These are phyloP conservation scores for Cryptoblepharus egeriae DNA, from an alignment of 2,797 vertebrate species.

Conservation along the genomic window DNA sequence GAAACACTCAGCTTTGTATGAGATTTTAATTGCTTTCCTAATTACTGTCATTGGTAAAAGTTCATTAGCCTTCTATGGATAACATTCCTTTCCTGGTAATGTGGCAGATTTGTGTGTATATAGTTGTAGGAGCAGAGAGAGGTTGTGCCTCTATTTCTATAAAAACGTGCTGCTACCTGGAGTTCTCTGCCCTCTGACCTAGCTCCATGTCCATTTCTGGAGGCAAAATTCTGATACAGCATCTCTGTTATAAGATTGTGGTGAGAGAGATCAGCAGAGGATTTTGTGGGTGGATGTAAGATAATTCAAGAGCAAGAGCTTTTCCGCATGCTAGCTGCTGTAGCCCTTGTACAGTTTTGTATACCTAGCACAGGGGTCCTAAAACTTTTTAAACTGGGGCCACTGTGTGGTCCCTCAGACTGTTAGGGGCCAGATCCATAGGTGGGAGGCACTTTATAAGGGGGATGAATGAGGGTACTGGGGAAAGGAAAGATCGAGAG, in stretches of 20 bases:
- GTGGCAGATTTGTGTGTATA: conserved; percentile 39
- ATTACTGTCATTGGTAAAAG: conserved; percentile 60
- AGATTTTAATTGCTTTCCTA: conserved; percentile 69
- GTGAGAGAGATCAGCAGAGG: conserved; percentile 46
- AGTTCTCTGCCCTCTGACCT: not conserved
- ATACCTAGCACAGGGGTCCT: too few relatives aligned
- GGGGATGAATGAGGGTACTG: too few relatives aligned
- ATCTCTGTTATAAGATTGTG: conserved; percentile 35
- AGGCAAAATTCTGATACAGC: conserved; percentile 37
- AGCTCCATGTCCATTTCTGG: conserved; percentile 21
- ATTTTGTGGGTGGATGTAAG: conserved; percentile 61
- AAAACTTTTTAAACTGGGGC: too few relatives aligned
- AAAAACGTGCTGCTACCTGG: too few relatives aligned
- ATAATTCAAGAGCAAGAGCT: conserved; percentile 65
- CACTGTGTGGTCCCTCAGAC: too few relatives aligned
- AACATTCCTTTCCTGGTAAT: conserved; percentile 24
- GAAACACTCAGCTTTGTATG: conserved; percentile 57
- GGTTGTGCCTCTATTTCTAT: not conserved
- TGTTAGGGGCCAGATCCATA: too few relatives aligned
- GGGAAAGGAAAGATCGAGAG: too few relatives aligned
- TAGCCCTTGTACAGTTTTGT: conserved; percentile 23
- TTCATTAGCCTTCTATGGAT: not conserved
- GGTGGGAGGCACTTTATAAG: too few relatives aligned
- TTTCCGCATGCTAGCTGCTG: conserved; percentile 67
- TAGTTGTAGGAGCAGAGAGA: not conserved